Evolutionary conservation across 2,113 vertebrate species (phyloP), one percentile per base, ranked within the genome.

Genomic region (Halichoeres trimaculatus): DNA sequence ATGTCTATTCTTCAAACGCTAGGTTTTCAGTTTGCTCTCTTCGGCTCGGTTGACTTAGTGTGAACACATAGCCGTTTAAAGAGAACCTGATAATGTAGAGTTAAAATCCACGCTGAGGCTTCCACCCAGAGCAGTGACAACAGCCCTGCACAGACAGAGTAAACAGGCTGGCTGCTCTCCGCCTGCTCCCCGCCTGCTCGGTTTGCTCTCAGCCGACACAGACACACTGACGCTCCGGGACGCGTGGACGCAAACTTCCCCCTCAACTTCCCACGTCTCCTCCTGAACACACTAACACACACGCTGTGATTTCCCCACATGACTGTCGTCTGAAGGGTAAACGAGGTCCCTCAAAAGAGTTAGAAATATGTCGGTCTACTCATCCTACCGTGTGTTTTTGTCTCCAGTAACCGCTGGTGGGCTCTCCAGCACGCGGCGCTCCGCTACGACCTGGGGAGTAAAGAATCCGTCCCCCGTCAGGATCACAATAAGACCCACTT

Each of bases 351-450:
- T 5, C 0, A 4, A 17, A 30, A n/a, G 30, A 1, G 1, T 7
- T 6, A 26, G 2, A 11, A 55, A 35, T 0, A 9, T 3, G 5
- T 4, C 43, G 6, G 26, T 1, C 1, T n/a, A 45, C 5, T 34
- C 48, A 0, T 60, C 83, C 78, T 88, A 85, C 87, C 88, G 84
- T 81, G 74, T 67, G 71, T 26, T 17, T 17, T 74, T 68, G 65
- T 74, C 77, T 75, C 56, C 70, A 65, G 24, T 79, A 77, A 12
- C 66, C 47, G 57, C 70, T 70, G 50, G 54, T 57, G 40, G 24
- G 58, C 14, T 62, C 68, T 9, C 60, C 74, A 69, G 62, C 87
- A 74, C 68, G 62, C 78, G 70, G 68, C 30, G 78, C 68, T 68
- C 41, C 61, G 74, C 40, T 5, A 43, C 56, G 41, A 48, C 47